These are phyloP conservation scores for Portevinia maculata DNA, from an alignment of 2,888 invertebrate genomes.

Conservation along the genomic window DNA sequence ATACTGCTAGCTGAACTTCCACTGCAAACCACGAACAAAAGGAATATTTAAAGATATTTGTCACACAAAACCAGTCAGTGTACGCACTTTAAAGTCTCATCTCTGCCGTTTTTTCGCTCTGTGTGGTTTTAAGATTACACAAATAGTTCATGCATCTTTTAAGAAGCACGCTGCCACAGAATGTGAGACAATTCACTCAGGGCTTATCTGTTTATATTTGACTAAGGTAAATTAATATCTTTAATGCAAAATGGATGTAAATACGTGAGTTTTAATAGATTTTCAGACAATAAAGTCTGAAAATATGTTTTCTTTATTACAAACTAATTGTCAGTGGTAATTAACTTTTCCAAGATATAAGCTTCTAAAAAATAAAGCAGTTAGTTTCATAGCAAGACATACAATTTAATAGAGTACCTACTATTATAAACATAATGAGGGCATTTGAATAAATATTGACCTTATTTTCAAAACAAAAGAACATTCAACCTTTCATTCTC, in stretches of 20 bases:
- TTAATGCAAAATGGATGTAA: slow-evolving; percentile 45
- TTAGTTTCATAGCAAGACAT: no score
- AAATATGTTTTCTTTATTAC: slow-evolving; percentile 18
- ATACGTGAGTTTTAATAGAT: slow-evolving; percentile 10
- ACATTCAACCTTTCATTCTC: no score
- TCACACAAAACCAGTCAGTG: slow-evolving; percentile 49
- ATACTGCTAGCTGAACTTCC: slow-evolving; percentile 23
- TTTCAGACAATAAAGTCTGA: slow-evolving; percentile 2
- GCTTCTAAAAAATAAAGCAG: no score
- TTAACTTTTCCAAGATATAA: no score
- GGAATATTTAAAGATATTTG: slow-evolving; percentile 40
- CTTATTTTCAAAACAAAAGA: no score
- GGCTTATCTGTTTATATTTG: slow-evolving; percentile 51
- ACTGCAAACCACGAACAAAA: slow-evolving; percentile 39
- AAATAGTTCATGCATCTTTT: slow-evolving; percentile 53
- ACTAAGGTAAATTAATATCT: slow-evolving; percentile 28
- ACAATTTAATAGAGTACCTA: no score
- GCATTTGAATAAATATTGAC: no score
- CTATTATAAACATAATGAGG: no score
- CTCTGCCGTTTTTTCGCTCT: slow-evolving; percentile 26
- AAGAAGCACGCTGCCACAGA: slow-evolving; percentile 13
- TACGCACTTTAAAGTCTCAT: slow-evolving; percentile 39
- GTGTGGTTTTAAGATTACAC: slow-evolving; percentile 49
- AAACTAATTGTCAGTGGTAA: slow-evolving; percentile 37
- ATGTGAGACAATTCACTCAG: slow-evolving; percentile 45